Conservation (phyloP, 2,113 vertebrate genomes). For the Sterrhoptilus dennistouni region DNA sequence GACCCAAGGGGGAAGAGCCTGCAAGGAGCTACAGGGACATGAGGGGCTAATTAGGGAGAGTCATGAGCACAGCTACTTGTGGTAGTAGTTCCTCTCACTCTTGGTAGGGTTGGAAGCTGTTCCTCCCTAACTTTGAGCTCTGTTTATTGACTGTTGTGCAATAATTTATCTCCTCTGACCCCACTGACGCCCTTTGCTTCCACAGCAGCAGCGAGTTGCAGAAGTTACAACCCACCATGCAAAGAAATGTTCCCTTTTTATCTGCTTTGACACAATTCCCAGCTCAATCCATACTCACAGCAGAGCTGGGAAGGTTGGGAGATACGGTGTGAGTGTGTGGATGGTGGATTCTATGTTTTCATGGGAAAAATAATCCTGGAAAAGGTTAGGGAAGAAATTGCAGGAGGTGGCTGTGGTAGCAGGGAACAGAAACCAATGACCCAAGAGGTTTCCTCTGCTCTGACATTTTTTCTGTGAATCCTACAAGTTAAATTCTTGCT, state of each 20-base stretch:
- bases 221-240: background rate
- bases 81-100: background rate
- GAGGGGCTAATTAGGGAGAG: background rate
- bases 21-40: background rate
- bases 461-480: background rate
- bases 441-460: background rate
- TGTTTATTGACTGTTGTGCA: background rate
- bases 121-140: background rate
- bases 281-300: background rate
- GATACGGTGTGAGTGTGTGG: background rate
- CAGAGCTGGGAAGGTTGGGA: background rate
- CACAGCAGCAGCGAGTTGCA: background rate
- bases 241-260: background rate
- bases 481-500: background rate
- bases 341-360: background rate
- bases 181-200: background rate
- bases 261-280: background rate
- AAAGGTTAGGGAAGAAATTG: background rate
- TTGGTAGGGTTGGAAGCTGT: background rate
- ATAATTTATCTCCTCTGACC: background rate
- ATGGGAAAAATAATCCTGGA: background rate
- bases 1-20: background rate
- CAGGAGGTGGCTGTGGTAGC: background rate
- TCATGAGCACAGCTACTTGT: background rate
- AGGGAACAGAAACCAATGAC: background rate